Percentiles rank a stretch among this genome's conserved stretches.
Evolutionary conservation across 1,140 invertebrate genomes (phyloP).

Genomic region (Augochlora pura): DNA sequence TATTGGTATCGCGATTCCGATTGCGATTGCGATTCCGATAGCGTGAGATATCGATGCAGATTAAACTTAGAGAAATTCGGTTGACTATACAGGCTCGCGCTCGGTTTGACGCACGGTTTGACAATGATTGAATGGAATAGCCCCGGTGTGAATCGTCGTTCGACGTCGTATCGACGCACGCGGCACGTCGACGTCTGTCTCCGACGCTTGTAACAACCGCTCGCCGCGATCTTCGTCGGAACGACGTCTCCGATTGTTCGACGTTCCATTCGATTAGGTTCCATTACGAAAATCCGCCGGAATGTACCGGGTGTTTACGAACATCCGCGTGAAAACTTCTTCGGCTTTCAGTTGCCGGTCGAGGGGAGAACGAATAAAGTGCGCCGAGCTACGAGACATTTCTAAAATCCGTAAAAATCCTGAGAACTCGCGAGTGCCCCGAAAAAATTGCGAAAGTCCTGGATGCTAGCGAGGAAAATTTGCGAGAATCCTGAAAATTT

Average conservation of each 20-base stretch:
- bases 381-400: too few species aligned
- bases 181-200: conserved; percentile 17
- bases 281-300: neutral
- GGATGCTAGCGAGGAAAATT: too few species aligned
- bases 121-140: neutral
- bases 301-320: too few species aligned
- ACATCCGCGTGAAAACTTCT: too few species aligned
- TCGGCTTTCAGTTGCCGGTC: too few species aligned
- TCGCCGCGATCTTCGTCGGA: conserved; percentile 12
- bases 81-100: neutral
- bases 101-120: conserved; percentile 5
- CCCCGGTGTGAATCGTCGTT: conserved; percentile 4
- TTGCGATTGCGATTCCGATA: too few species aligned
- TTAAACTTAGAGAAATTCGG: conserved; percentile 3
- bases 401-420: too few species aligned
- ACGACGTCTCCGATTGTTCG: neutral
- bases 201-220: conserved; percentile 11
- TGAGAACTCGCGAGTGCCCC: too few species aligned
- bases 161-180: conserved; percentile 1
- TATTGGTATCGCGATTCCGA: too few species aligned
- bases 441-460: too few species aligned
- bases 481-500: too few species aligned
- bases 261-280: neutral
- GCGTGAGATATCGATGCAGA: neutral
- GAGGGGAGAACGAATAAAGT: too few species aligned